phyloP scores from a whole-genome alignment of 2,113 vertebrate species.

The Peromyscus polionotus region DNA sequence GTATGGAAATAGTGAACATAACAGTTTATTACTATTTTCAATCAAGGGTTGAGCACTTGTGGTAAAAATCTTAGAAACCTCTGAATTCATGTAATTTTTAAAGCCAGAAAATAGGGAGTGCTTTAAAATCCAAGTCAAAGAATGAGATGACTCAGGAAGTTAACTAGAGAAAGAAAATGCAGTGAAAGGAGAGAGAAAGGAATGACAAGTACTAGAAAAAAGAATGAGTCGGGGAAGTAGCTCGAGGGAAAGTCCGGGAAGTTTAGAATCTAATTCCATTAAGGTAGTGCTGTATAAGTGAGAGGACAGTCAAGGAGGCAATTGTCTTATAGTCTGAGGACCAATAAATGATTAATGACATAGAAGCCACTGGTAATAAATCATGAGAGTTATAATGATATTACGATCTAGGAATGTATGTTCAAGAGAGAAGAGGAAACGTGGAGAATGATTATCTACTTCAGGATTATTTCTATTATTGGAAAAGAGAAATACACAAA shows the following conservation, averaged over 20 bases:
- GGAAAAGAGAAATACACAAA: neutral
- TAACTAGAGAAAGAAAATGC: neutral
- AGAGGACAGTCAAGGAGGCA: neutral
- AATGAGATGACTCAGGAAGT: neutral
- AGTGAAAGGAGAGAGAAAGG: neutral
- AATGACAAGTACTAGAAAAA: neutral
- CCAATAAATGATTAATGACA: neutral
- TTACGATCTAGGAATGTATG: neutral
- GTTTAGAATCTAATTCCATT: neutral
- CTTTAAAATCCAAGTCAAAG: neutral
- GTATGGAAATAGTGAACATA: neutral
- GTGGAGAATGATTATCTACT: neutral
- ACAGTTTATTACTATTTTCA: neutral
- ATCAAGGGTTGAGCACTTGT: rapidly evolving
- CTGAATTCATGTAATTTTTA: neutral
- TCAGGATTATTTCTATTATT: neutral
- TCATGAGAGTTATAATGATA: neutral
- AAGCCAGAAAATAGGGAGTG: rapidly evolving
- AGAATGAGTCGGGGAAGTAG: neutral
- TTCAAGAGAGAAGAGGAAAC: neutral
- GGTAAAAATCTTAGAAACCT: neutral
- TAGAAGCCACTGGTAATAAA: neutral
- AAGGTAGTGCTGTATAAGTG: neutral
- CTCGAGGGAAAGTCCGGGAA: neutral
- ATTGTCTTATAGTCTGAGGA: neutral